phyloP scores from a whole-genome alignment of 2,797 vertebrate genomes.

The Fratercula arctica region DNA sequence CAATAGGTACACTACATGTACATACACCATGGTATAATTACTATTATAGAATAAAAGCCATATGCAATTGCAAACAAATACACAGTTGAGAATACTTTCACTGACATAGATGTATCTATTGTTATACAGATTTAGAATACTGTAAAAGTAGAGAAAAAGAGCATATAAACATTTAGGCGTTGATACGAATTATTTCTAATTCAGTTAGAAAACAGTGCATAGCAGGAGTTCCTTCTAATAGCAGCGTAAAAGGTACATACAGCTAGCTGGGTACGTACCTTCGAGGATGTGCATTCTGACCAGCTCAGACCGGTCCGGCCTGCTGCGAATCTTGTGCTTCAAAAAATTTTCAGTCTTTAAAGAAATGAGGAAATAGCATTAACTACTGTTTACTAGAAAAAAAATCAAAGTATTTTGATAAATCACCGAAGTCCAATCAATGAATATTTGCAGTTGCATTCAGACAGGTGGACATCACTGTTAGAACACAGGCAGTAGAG shows the following conservation, averaged over 20 bases:
- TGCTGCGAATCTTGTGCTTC: constrained; percentile 96
- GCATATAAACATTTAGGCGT: neutral
- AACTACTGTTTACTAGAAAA: neutral
- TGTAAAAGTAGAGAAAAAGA: neutral
- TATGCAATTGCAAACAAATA: neutral
- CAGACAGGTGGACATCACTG: neutral
- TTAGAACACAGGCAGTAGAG: neutral
- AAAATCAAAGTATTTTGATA: neutral
- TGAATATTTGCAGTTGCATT: neutral
- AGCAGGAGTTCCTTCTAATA: neutral
- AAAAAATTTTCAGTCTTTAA: constrained; percentile 92
- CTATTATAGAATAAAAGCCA: neutral
- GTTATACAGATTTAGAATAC: neutral
- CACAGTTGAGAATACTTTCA: neutral
- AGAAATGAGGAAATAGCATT: neutral
- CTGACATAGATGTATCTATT: neutral
- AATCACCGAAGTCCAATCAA: neutral
- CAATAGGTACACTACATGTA: neutral
- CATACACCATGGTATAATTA: neutral
- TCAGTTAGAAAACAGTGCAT: neutral
- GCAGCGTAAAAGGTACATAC: neutral
- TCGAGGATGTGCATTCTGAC: constrained; percentile 97
- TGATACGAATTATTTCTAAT: neutral
- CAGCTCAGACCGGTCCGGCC: constrained; percentile 91
- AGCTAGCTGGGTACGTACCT: constrained; percentile 76